Evolutionary conservation across 2,797 vertebrate species (phyloP).

Genomic region (Schizopygopsis pylzovi): DNA sequence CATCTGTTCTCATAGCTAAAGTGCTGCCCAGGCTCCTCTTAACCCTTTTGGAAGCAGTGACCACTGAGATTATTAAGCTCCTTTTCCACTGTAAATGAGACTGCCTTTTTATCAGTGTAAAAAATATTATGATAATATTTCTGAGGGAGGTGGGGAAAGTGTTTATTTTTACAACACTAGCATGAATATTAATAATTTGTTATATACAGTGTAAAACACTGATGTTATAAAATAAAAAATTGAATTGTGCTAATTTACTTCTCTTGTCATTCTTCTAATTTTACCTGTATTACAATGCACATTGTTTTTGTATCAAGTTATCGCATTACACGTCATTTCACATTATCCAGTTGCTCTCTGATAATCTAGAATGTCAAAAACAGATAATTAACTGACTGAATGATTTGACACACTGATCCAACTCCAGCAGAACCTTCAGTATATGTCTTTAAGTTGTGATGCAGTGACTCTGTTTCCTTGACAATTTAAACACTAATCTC

Average conservation of each 20-base stretch:
- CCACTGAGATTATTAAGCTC: conserved; percentile 57
- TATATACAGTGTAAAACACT: conserved; percentile 64
- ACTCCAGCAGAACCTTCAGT: not conserved
- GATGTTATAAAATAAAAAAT: conserved; percentile 58
- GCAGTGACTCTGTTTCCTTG: conserved; percentile 42
- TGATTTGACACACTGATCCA: conserved; percentile 3
- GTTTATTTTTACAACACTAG: conserved; percentile 67
- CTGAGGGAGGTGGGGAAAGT: conserved; percentile 53
- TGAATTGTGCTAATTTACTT: conserved; percentile 56
- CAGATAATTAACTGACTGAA: not conserved
- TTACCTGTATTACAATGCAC: not conserved
- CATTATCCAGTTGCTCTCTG: not conserved
- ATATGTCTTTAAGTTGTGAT: conserved; percentile 7
- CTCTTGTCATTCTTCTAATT: conserved; percentile 26
- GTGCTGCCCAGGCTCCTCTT: conserved; percentile 51
- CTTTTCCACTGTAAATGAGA: conserved; percentile 63
- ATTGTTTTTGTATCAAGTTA: not conserved
- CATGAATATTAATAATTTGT: conserved; percentile 65
- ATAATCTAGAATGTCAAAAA: not conserved
- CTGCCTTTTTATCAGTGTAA: conserved; percentile 64
- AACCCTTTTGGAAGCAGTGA: conserved; percentile 54
- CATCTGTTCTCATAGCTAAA: conserved; percentile 30
- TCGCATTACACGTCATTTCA: not conserved
- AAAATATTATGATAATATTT: conserved; percentile 56
- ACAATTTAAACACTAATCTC: conserved; percentile 28